phyloP scores from a whole-genome alignment of 2,797 vertebrate species.

The Esox lucius region DNA sequence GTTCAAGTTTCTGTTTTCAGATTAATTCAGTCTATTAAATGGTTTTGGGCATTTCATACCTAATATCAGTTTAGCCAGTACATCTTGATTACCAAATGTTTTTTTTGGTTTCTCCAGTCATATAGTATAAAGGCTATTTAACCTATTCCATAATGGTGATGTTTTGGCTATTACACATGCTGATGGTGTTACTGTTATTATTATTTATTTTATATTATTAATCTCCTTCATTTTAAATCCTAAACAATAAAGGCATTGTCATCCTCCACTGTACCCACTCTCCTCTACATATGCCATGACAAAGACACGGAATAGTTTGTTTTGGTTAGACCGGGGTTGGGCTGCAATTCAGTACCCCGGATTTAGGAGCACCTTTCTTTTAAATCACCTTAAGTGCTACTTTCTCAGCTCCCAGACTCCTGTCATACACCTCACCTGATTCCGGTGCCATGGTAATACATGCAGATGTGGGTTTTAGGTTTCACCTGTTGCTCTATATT shows the following conservation, averaged over 20 bases:
- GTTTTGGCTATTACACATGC: conserved; percentile 1
- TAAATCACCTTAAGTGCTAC: conserved; percentile 18
- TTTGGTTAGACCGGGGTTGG: neutral
- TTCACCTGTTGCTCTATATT: neutral
- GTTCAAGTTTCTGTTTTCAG: neutral
- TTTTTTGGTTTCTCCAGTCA: neutral
- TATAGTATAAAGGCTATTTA: neutral
- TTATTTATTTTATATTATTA: neutral
- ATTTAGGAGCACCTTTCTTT: conserved; percentile 5
- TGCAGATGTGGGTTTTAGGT: neutral
- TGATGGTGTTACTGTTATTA: neutral
- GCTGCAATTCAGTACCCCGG: neutral
- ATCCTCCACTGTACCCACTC: neutral
- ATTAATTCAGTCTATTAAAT: neutral
- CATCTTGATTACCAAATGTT: neutral
- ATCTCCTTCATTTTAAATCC: neutral
- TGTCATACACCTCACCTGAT: conserved; percentile 6
- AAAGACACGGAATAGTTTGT: neutral
- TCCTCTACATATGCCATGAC: neutral
- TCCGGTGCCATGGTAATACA: conserved; percentile 11
- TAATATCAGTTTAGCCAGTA: neutral
- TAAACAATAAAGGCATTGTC: neutral
- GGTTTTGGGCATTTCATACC: neutral
- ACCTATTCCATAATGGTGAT: neutral
- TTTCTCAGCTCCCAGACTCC: conserved; percentile 1